These are phyloP conservation scores for Pipa parva DNA, from an alignment of 2,113 vertebrate genomes.

Conservation along the genomic window DNA sequence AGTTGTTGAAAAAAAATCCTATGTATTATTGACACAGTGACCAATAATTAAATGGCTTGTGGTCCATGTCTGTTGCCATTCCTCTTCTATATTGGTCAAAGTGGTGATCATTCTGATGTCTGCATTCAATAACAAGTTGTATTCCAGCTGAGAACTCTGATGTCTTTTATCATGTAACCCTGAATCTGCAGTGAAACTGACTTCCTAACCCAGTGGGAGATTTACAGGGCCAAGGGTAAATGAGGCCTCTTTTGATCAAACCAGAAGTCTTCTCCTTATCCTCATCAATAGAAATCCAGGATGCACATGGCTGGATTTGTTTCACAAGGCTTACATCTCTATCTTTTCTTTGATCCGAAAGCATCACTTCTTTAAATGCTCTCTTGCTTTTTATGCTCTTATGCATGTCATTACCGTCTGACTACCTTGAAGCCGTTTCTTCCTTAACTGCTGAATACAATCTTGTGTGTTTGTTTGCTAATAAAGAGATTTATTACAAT, in stretches of 20 bases:
- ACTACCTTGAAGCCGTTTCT: background rate
- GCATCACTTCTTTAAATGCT: background rate
- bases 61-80: background rate
- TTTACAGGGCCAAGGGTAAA: background rate
- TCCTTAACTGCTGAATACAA: background rate
- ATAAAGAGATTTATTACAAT: background rate
- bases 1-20: background rate
- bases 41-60: background rate
- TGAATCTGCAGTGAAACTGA: background rate
- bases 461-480: slow-evolving; percentile 9
- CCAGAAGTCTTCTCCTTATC: background rate
- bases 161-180: slow-evolving; percentile 9
- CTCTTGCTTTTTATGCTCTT: background rate
- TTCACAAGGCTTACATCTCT: background rate
- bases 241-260: background rate
- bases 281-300: background rate
- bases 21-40: background rate
- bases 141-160: slow-evolving; percentile 30
- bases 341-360: background rate
- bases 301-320: background rate
- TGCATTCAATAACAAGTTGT: slow-evolving; percentile 32
- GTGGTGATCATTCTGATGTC: rapidly evolving
- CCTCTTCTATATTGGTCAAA: rapidly evolving
- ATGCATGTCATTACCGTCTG: background rate
- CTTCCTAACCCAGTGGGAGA: background rate